Evolutionary conservation across 1,140 invertebrate genomes (phyloP), one percentile per base, ranked within the genome.

Genomic region (Zaprionus vittiger): DNA sequence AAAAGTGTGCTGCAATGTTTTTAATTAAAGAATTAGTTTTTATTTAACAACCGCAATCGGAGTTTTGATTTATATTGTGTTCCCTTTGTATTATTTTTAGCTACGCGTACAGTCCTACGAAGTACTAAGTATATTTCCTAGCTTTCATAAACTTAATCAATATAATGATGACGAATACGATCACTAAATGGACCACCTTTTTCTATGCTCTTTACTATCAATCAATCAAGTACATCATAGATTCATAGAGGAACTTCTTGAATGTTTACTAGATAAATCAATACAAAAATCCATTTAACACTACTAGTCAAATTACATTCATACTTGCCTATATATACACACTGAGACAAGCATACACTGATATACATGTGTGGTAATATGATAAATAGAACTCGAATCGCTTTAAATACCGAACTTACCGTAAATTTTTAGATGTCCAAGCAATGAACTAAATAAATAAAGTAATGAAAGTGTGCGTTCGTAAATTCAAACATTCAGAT

Each of bases 151-250:
- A 82, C 65, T 64, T 83, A 87, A 79, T 86, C 81, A 77, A 59
- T 38, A 47, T 22, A 68, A 81, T 85, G 73, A 80, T 83, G 76
- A 91, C 80, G 77, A 89, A 85, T 49, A 86, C 90, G 82, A 91
- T 86, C 80, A 91, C 85, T 76, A 91, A 89, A 91, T 91, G 90
- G 90, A 91, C 90, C 90, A 91, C 90, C 90, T 90, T 91, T 47
- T 91, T 89, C 80, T 91, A 91, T 76, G 75, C 79, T 74, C 68
- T 79, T 71, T 76, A 80, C 66, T 61, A 67, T 63, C 67, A 57
- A 68, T 34, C 54, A 44, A 64, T 72, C 24, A 34, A 72, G 47
- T 41, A 34, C 61, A 49, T 64, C n/a, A 47, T 57, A 57, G 54
- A 52, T 44, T 44, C 54, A 65, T 67, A 68, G 54, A 31, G 34